Conservation (phyloP, 2,797 vertebrate genomes). For the Kryptopterus vitreolus region DNA sequence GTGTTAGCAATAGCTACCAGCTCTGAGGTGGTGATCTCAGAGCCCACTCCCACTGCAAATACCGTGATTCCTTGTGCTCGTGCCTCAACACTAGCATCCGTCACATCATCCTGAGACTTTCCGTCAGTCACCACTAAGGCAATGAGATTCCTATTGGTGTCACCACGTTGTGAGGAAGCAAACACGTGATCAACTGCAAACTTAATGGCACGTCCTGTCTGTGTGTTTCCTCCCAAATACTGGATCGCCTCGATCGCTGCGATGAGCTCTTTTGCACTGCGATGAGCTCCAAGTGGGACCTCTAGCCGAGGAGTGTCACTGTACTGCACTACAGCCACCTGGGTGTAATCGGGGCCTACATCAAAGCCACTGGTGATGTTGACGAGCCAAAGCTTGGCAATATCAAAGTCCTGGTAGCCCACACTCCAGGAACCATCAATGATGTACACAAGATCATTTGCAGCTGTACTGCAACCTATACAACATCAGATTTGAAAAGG, state of each 20-base stretch:
- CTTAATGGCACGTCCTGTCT: slow-evolving; percentile 80
- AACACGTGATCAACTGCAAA: slow-evolving; percentile 80
- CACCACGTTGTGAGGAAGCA: slow-evolving; percentile 63
- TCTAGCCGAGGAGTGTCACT: slow-evolving; percentile 79
- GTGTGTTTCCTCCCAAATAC: slow-evolving; percentile 81
- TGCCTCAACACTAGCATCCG: slow-evolving; percentile 73
- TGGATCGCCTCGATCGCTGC: slow-evolving; percentile 67
- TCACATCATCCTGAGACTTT: slow-evolving; percentile 81
- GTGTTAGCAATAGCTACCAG: slow-evolving; percentile 77
- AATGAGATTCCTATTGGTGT: slow-evolving; percentile 75
- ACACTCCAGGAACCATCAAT: slow-evolving; percentile 83
- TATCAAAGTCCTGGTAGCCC: slow-evolving; percentile 76
- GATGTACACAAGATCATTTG: slow-evolving; percentile 81
- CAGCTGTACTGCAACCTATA: slow-evolving; percentile 79
- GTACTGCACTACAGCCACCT: slow-evolving; percentile 80
- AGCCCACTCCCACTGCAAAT: slow-evolving; percentile 81
- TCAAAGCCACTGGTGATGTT: slow-evolving; percentile 80
- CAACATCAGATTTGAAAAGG: slow-evolving; percentile 1
- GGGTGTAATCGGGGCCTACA: slow-evolving; percentile 74
- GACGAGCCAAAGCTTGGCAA: slow-evolving; percentile 77
- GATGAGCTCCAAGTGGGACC: slow-evolving; percentile 73
- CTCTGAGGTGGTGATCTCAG: slow-evolving; percentile 77
- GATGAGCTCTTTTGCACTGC: slow-evolving; percentile 66
- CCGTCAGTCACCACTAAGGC: slow-evolving; percentile 81
- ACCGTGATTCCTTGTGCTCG: slow-evolving; percentile 70